phyloP scores from a whole-genome alignment of 2,888 invertebrate species.

The Sepiola atlantica region DNA sequence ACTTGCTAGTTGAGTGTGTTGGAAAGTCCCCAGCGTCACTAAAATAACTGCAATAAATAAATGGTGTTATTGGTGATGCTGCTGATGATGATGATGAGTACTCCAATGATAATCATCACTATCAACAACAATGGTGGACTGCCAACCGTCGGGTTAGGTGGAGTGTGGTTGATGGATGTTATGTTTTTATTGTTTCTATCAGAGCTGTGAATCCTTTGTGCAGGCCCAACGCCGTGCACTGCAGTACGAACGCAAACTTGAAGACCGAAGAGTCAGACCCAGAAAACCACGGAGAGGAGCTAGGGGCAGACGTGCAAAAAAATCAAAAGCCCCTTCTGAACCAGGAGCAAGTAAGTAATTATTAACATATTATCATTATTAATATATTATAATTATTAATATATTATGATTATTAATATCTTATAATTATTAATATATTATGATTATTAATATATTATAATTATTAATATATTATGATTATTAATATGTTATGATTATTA shows the following conservation, averaged over 20 bases:
- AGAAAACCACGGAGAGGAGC: slow-evolving; percentile 53
- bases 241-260: slow-evolving; percentile 72
- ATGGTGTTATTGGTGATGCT: too few species aligned
- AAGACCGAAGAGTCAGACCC: slow-evolving; percentile 55
- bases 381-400: too few species aligned
- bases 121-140: not conserved
- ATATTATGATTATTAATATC: too few species aligned
- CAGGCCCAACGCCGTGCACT: slow-evolving; percentile 68
- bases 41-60: too few species aligned
- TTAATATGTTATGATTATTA: too few species aligned
- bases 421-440: too few species aligned
- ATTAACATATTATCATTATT: too few species aligned
- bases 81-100: not conserved
- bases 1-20: not conserved
- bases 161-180: not conserved
- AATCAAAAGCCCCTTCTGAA: slow-evolving; percentile 11
- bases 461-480: too few species aligned
- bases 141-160: not conserved
- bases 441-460: too few species aligned
- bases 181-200: slow-evolving; percentile 45
- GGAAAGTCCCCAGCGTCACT: not conserved
- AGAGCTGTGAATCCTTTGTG: slow-evolving; percentile 67
- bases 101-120: not conserved
- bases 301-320: slow-evolving; percentile 53
- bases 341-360: not conserved